phyloP scores from a whole-genome alignment of 2,797 vertebrate species.

The Phataginus tricuspis region DNA sequence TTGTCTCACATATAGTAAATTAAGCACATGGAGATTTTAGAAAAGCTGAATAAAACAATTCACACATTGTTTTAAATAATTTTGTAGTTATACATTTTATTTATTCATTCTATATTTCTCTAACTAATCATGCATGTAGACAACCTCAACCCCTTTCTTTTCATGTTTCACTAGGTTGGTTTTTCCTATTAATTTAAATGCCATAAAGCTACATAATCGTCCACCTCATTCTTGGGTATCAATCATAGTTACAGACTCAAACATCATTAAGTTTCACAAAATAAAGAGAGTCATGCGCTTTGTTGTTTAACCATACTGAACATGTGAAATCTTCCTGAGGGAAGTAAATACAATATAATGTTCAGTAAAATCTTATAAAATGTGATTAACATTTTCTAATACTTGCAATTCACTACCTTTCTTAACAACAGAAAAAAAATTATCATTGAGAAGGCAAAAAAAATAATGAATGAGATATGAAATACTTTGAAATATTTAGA shows the following conservation, averaged over 20 bases:
- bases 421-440: not conserved
- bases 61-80: not conserved
- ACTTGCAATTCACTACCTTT: not conserved
- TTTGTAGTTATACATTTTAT: not conserved
- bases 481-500: not conserved
- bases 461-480: not conserved
- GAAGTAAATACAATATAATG: not conserved
- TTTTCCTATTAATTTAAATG: not conserved
- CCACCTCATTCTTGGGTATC: not conserved
- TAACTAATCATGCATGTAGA: not conserved
- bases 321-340: not conserved
- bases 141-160: not conserved
- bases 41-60: not conserved
- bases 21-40: not conserved
- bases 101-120: not conserved
- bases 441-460: not conserved
- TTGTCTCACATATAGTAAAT: not conserved
- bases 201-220: not conserved
- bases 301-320: not conserved
- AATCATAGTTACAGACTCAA: not conserved
- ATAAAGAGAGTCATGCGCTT: not conserved
- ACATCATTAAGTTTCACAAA: not conserved
- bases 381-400: not conserved
- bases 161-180: not conserved
- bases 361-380: slow-evolving; percentile 19